Evolutionary conservation across 2,797 vertebrate species (phyloP).

Genomic region (Morelia viridis): DNA sequence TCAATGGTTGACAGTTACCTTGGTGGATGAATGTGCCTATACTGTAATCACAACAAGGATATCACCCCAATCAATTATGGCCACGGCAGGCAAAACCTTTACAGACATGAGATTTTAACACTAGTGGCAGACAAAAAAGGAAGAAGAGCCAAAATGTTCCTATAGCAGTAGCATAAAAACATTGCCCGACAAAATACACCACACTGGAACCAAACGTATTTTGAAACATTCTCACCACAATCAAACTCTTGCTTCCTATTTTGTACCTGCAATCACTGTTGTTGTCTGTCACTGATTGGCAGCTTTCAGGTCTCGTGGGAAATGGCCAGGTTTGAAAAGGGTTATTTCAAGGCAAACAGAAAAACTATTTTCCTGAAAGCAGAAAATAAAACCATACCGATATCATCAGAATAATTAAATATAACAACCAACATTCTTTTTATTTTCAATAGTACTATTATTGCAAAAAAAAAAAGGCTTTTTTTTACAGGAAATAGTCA

Average conservation of each 20-base stretch:
- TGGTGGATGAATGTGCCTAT: neutral
- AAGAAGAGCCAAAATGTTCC: slow-evolving; percentile 7
- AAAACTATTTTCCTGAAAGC: neutral
- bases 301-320: slow-evolving; percentile 5
- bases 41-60: neutral
- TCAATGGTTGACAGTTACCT: neutral
- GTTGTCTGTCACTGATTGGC: neutral
- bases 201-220: neutral
- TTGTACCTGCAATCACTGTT: slow-evolving; percentile 1
- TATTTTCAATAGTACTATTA: no score
- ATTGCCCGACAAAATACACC: neutral
- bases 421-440: no score
- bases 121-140: neutral
- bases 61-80: neutral
- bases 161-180: slow-evolving; percentile 15
- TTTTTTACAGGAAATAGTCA: no score
- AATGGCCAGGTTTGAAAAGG: neutral
- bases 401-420: no score
- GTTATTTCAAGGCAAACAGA: accelerated
- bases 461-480: no score
- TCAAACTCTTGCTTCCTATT: neutral
- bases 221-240: neutral
- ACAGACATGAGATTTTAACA: neutral
- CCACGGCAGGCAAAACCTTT: neutral
- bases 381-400: neutral